Conservation (phyloP, 2,113 vertebrate genomes). For the Cisticola juncidis region DNA sequence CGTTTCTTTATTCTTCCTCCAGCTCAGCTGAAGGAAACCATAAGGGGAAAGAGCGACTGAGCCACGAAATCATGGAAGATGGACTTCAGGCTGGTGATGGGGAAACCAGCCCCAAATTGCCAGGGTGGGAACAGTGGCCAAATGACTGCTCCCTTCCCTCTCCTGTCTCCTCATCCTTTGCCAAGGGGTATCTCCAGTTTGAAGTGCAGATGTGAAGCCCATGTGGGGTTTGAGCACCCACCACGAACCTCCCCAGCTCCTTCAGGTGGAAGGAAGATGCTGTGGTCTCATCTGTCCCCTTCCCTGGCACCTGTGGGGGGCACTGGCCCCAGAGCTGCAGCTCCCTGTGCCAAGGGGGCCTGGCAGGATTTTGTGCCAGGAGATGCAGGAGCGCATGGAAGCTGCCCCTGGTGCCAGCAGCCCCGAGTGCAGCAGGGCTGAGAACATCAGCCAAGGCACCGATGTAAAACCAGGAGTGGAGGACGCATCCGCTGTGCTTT, state of each 20-base stretch:
- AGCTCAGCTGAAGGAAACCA: slow-evolving; percentile 73
- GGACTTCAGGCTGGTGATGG: slow-evolving; percentile 42
- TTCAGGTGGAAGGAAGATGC: background rate
- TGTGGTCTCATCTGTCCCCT: background rate
- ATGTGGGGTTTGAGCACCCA: background rate
- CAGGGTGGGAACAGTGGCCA: background rate
- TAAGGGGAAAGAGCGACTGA: slow-evolving; percentile 55
- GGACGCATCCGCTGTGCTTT: background rate
- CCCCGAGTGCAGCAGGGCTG: background rate
- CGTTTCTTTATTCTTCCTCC: slow-evolving; percentile 70
- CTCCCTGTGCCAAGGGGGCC: background rate
- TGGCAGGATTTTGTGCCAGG: background rate
- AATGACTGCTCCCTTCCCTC: slow-evolving; percentile 2
- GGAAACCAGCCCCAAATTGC: slow-evolving; percentile 28
- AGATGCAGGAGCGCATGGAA: background rate
- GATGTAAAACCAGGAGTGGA: background rate
- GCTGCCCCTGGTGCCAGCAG: background rate
- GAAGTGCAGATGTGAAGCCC: background rate
- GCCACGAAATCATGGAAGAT: slow-evolving; percentile 59
- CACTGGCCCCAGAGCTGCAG: background rate
- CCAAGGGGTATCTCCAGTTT: background rate
- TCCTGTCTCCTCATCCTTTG: background rate
- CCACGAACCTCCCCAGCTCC: background rate
- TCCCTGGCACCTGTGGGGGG: background rate
- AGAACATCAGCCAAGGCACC: background rate